Base-by-base conservation (phyloP, 1,140 invertebrate genomes). In the Maconellicoccus hirsutus region DNA sequence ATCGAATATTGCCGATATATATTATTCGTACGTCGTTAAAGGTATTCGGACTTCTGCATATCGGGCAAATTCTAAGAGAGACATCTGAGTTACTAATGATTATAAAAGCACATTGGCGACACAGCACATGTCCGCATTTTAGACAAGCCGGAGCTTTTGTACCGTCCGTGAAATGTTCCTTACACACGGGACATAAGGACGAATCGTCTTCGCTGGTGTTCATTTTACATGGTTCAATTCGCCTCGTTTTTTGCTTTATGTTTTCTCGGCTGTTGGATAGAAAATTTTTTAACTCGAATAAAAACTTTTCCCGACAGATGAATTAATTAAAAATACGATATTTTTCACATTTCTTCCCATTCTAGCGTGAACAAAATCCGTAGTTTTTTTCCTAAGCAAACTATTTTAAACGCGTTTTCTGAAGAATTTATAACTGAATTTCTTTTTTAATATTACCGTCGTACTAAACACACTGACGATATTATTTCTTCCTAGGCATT, bases 151-250 rank as follows among this genome's bases (percentile, higher is more conserved):
- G 61, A 66, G 61, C 10, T 26, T 66, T 66, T 23, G 61, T 19
- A 26, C 61, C 61, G 61, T 66, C 61, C 61, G 61, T 66, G 25
- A 66, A 66, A 66, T 66, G 61, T 66, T 66, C 61, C 61, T 66
- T 66, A 66, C 61, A 66, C 22, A 66, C 61, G 10, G 61, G 61
- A 66, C 61, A 66, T 26, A 66, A 66, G 25, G 61, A 66, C 19
- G 61, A 66, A 66, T 66, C 61, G 61, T 66, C 61, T 66, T 66
- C 61, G 22, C 2, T 22, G 61, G 42, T 52, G n/a, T 52, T 52
- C 42, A 52, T 52, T 52, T 38, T 38, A 52, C 16, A 16, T 52
- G 16, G 10, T 52, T 8, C 42, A 52, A 52, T 52, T 52, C n/a
- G 42, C 42, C 42, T 52, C 42, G 42, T 52, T 52, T 16, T 52